Evolutionary conservation across 2,113 vertebrate species (phyloP).

Genomic region (Hystrix cristata): DNA sequence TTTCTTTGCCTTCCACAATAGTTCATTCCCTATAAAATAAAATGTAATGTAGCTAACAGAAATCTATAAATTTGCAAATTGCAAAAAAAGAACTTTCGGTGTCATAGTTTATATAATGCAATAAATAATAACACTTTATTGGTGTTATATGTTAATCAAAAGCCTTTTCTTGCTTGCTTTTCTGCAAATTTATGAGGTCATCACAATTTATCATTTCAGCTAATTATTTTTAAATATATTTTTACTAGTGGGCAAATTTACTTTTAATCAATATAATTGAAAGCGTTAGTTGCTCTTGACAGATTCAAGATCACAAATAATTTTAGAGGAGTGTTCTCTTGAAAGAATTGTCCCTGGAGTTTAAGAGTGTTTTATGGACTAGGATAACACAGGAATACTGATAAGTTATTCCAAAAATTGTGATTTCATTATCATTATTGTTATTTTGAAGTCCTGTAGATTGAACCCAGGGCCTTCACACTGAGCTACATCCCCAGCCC

Average conservation of each 20-base stretch:
- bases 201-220: conserved; percentile 33
- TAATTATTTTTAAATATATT: background rate
- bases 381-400: background rate
- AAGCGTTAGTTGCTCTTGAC: conserved; percentile 32
- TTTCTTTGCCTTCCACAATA: conserved; percentile 34
- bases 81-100: background rate
- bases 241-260: conserved; percentile 9
- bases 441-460: background rate
- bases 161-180: conserved; percentile 2
- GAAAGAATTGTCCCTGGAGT: background rate
- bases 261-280: conserved; percentile 36
- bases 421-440: background rate
- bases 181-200: conserved; percentile 26
- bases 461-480: background rate
- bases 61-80: background rate
- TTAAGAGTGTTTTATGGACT: conserved; percentile 33
- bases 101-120: background rate
- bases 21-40: conserved; percentile 36
- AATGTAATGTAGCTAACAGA: background rate
- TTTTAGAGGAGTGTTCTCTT: background rate
- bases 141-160: background rate
- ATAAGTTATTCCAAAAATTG: conserved; percentile 24
- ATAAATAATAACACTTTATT: background rate
- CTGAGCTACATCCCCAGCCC: background rate
- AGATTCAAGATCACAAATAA: conserved; percentile 31